phyloP scores from a whole-genome alignment of 2,113 vertebrate genomes.

The Percina caprodes region DNA sequence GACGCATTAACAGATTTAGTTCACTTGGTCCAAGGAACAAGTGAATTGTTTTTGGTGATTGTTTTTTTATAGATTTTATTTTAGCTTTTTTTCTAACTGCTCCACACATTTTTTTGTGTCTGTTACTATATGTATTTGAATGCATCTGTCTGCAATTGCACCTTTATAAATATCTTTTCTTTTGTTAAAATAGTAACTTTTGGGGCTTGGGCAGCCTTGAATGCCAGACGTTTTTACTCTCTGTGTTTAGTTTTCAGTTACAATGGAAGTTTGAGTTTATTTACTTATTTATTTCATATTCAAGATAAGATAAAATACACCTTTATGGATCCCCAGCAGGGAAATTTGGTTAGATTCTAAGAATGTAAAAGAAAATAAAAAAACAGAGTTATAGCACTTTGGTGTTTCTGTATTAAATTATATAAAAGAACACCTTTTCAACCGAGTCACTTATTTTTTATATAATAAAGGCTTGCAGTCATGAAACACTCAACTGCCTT shows the following conservation, averaged over 20 bases:
- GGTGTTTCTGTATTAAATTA: conserved; percentile 19
- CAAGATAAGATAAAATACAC: no score
- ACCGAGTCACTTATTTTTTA: conserved; percentile 11
- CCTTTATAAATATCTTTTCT: no score
- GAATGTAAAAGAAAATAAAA: not conserved
- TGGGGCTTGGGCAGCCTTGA: not conserved
- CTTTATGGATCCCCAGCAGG: no score
- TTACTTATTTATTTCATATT: no score
- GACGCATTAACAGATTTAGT: conserved; percentile 14
- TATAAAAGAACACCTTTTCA: conserved; percentile 1
- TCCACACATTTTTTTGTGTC: no score
- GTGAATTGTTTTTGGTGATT: not conserved
- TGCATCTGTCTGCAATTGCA: not conserved
- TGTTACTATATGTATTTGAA: no score
- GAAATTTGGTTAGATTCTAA: not conserved
- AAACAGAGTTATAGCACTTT: not conserved
- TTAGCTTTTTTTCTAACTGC: not conserved
- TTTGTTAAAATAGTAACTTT: not conserved
- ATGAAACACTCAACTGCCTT: conserved; percentile 15
- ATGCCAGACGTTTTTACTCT: not conserved
- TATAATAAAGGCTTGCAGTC: conserved; percentile 11
- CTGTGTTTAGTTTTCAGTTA: not conserved
- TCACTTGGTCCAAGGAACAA: conserved; percentile 10
- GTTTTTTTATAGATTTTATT: not conserved
- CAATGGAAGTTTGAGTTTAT: no score